Conservation (phyloP, 2,113 vertebrate genomes). For the Microtus pennsylvanicus region DNA sequence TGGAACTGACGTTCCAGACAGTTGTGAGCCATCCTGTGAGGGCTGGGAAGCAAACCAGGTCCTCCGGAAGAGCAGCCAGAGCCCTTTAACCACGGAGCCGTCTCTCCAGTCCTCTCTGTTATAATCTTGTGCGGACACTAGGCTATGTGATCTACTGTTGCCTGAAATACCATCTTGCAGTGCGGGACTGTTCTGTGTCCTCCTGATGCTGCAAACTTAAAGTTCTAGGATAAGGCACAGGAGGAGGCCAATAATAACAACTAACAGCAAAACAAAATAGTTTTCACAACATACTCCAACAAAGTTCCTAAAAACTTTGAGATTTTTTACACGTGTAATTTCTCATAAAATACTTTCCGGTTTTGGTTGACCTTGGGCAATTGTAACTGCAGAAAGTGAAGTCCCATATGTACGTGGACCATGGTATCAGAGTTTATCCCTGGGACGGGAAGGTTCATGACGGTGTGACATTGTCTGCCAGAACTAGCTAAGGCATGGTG, state of each 20-base stretch:
- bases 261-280: background rate
- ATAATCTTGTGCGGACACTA: background rate
- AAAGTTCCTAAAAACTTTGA: background rate
- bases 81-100: background rate
- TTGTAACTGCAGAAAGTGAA: background rate
- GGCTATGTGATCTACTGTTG: background rate
- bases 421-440: background rate
- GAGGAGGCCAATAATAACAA: background rate
- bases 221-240: background rate
- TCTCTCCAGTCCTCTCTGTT: background rate
- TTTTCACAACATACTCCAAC: background rate
- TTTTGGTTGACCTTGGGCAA: background rate
- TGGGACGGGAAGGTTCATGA: background rate
- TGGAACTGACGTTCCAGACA: background rate
- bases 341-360: background rate
- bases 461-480: background rate
- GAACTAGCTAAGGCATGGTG: background rate
- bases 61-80: background rate
- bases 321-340: background rate
- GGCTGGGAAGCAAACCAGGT: background rate
- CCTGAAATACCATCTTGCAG: background rate
- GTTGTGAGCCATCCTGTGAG: background rate
- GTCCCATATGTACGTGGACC: too few relatives aligned
- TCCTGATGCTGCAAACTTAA: background rate
- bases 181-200: background rate